Percentiles rank a stretch among this genome's conserved stretches.
phyloP scores from a whole-genome alignment of 2,113 vertebrate species.

The Gymnarchus niloticus region DNA sequence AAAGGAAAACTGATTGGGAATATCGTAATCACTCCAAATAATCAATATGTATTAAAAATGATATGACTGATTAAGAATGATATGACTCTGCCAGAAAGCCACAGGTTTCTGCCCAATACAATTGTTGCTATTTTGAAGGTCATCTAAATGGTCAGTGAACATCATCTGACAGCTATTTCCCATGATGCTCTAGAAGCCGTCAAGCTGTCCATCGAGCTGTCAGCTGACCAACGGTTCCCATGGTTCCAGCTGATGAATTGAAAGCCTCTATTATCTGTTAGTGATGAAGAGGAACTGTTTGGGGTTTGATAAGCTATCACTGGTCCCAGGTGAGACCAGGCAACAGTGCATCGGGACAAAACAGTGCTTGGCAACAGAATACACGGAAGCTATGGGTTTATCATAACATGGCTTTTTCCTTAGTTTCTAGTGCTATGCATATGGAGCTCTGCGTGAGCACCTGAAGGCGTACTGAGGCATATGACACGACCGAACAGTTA shows the following conservation, averaged over 20 bases:
- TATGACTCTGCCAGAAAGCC: conserved; percentile 44
- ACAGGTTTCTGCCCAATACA: conserved; percentile 47
- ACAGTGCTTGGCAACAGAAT: conserved; percentile 75
- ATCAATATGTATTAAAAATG: conserved; percentile 55
- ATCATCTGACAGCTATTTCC: conserved; percentile 97
- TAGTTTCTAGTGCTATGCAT: neutral
- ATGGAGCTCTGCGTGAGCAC: neutral
- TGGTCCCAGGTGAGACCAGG: conserved; percentile 91
- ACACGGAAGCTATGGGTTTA: conserved; percentile 65
- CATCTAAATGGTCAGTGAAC: conserved; percentile 84
- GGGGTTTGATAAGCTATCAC: conserved; percentile 99
- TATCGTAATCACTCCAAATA: conserved; percentile 56
- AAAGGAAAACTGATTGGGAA: neutral
- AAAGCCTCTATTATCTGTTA: conserved; percentile 83
- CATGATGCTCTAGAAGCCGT: conserved; percentile 92
- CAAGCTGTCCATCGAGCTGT: conserved; percentile 93
- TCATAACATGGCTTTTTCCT: conserved; percentile 60
- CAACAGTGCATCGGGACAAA: conserved; percentile 85
- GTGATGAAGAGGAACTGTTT: conserved; percentile 84
- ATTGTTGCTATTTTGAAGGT: conserved; percentile 91
- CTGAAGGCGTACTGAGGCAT: no score
- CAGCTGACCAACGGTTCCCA: conserved; percentile 88
- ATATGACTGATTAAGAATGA: conserved; percentile 12
- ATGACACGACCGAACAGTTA: neutral
- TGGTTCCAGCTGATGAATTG: conserved; percentile 79